Conservation (phyloP, 1,140 invertebrate species). For the Stegodyphus dumicola region DNA sequence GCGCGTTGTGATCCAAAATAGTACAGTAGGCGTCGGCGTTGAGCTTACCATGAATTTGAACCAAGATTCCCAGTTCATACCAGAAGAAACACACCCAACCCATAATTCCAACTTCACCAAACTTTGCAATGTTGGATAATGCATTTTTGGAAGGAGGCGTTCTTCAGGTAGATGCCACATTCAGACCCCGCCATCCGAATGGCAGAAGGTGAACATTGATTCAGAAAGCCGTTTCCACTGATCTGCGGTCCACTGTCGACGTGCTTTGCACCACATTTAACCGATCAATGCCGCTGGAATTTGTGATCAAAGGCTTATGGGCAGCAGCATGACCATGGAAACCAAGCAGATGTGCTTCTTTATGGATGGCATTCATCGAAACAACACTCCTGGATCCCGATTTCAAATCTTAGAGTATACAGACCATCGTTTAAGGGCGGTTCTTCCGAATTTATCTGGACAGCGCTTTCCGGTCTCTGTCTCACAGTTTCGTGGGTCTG, state of each 20-base stretch:
- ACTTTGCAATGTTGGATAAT: background rate
- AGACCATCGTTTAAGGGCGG: background rate
- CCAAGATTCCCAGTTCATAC: background rate
- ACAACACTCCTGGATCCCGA: background rate
- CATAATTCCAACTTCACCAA: background rate
- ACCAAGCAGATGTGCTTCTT: background rate
- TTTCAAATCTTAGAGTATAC: background rate
- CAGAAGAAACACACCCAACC: background rate
- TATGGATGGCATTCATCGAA: background rate
- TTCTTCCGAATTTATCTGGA: background rate
- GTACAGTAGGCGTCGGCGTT: background rate
- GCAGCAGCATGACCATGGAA: background rate
- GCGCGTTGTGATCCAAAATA: background rate
- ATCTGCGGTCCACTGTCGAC: background rate
- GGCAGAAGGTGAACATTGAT: background rate
- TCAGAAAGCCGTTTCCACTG: background rate
- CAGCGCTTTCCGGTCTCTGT: background rate
- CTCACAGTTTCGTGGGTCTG: background rate
- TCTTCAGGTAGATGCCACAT: background rate
- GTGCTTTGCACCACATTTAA: background rate
- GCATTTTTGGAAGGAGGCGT: slow-evolving; percentile 4
- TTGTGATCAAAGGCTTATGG: background rate
- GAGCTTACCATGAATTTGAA: background rate
- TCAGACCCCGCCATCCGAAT: background rate
- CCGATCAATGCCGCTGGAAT: background rate